Evolutionary conservation across 2,888 invertebrate genomes (phyloP), one percentile per base, ranked within the genome.

Genomic region (Agrypnus murinus): DNA sequence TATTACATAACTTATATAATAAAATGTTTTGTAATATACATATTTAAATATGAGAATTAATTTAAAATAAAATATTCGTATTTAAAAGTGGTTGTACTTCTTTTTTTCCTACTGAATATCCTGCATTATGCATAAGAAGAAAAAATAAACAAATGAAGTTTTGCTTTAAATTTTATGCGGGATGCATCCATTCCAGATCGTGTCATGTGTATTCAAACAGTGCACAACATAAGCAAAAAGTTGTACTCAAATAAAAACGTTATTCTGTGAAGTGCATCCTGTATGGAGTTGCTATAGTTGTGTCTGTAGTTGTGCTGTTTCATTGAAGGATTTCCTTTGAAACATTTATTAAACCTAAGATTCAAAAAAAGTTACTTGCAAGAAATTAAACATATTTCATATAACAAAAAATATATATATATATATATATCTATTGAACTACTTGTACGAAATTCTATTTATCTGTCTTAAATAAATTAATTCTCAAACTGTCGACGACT

Each of bases 241-340:
- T 12, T 31, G 48, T 25, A 9, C 53, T 19, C 38, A 19, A 57
- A 57, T n/a, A 55, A 55, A 55, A 55, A 55, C 55, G 17, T 7
- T 31, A 10, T 58, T 58, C 58, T 58, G 58, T 58, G 43, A 58
- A 58, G 58, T 58, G 40, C 58, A 58, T 58, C 58, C 58, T 58
- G 58, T n/a, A n/a, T n/a, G n/a, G n/a, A n/a, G n/a, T 40, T 40
- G 55, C 36, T 55, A 36, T 58, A 43, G 25, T 15, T 43, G 58
- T 58, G 5, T 25, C 2, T 25, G 25, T 25, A 58, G 43, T 43
- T 25, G 31, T n/a, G 38, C 7, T 12, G 38, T 25, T 25, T 5
- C 25, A 25, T 25, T 25, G 5, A 25, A 5, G 5, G 25, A 25
- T 5, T 25, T 25, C 25, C 25, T 25, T 5, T 25, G 25, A 25